Conservation (phyloP, 1,140 invertebrate genomes). For the Medauroidea extradentata region DNA sequence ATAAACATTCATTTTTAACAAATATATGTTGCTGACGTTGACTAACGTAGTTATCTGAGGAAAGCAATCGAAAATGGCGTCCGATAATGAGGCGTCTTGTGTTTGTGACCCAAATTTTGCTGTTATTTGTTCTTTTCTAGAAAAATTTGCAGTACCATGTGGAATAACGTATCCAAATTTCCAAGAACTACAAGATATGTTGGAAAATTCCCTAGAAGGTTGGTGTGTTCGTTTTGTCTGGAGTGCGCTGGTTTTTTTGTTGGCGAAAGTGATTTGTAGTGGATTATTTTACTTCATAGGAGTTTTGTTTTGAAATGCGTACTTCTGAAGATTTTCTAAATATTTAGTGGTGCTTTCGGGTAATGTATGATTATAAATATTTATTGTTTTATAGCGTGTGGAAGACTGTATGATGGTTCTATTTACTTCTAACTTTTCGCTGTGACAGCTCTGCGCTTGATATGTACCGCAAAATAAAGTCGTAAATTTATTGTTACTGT, state of each 20-base stretch:
- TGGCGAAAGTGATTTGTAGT: background rate
- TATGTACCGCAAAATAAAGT: too few relatives aligned
- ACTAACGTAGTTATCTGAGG: background rate
- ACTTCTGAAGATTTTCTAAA: too few relatives aligned
- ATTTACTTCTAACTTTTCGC: background rate
- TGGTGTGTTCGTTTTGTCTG: conserved; percentile 31
- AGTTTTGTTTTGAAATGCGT: too few relatives aligned
- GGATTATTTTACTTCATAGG: too few relatives aligned
- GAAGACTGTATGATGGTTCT: background rate
- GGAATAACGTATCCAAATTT: conserved; percentile 72
- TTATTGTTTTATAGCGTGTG: too few relatives aligned
- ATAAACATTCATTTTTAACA: background rate
- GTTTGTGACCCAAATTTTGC: conserved; percentile 93
- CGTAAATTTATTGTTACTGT: too few relatives aligned
- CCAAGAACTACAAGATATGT: conserved; percentile 76
- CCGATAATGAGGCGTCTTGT: conserved; percentile 78
- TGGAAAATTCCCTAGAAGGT: conserved; percentile 86
- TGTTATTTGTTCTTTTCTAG: conserved; percentile 88
- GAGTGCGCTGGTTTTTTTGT: too few relatives aligned
- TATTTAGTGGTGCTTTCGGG: too few relatives aligned
- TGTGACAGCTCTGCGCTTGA: background rate
- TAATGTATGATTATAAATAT: too few relatives aligned
- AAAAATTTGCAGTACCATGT: conserved; percentile 79
- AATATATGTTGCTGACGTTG: background rate
- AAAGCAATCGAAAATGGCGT: conserved; percentile 64